Base-by-base conservation (phyloP, 2,797 vertebrate genomes). In the Acomys russatus region DNA sequence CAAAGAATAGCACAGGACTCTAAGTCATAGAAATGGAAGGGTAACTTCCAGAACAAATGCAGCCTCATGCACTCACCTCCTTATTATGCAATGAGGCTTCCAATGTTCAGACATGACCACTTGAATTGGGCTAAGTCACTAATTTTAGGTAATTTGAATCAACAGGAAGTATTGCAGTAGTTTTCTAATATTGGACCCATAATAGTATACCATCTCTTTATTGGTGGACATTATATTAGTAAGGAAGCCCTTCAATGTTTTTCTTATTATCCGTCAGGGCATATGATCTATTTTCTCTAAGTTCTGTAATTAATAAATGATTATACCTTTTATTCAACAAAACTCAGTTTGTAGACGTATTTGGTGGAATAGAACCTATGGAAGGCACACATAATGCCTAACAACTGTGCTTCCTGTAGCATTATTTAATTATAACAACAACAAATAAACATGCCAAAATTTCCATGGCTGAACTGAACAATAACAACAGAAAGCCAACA, bases 371-470 rank as follows among this genome's bases (percentile, higher is more conserved):
- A 73, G 35, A 84, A 49, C n/a, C 6, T 49, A 28, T 77, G 14
- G 56, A 7, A 74, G 17, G 4, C 66, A 66, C 12, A n/a, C n/a
- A 44, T 0, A 56, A 9, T 54, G 9, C 6, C 25, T 59, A 9
- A 71, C 23, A 91, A 49, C 89, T 35, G 64, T 59, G 82, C 56
- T 91, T 28, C 51, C 11, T 63, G 0, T 18, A 92, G 17, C 14
- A 70, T 82, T 88, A 84, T 92, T 84, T 49, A 66, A 84, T 87
- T 87, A 35, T 51, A 94, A 76, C 2, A 92, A 70, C 2, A 91
- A 61, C 0, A 94, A 92, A 64, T 22, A 90, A 22, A 76, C 51
- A 74, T 73, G 18, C 0, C 9, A 56, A 76, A 18, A 23, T 90
- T 91, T 92, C 63, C 82, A n/a, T 83, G 23, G 3, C 44, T 30